Base-by-base conservation (phyloP, 2,113 vertebrate species). In the Canis aureus region DNA sequence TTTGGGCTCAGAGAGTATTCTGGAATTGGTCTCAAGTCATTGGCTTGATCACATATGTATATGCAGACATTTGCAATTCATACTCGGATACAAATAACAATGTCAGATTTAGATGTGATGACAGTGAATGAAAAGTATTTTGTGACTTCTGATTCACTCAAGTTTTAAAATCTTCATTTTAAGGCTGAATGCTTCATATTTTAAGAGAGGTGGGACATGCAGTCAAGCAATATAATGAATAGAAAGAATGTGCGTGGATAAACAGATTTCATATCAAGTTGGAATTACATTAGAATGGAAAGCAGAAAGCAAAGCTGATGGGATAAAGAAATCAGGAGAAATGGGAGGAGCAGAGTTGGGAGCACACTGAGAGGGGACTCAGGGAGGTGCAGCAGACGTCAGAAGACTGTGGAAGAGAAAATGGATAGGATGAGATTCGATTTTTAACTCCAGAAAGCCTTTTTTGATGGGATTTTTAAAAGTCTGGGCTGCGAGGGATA, bases 91-190 rank as follows among this genome's bases (percentile, higher is more conserved):
- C 49, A 91, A 78, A 91, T 27, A 51, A 35, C 69, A 94, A 71
- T 27, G 29, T 73, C 19, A 51, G 64, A 81, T 74, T 86, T 66
- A 92, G 49, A 87, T 29, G 27, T n/a, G 11, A 87, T 73, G 38
- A 80, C 73, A 69, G 38, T 66, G 27, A 91, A 43, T n/a, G 17
- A 62, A 80, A 89, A 74, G 27, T 12, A 59, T 55, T 94, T 80
- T 71, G 22, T 80, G 60, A 91, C 25, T 95, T 80, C 32, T 55
- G 67, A 62, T n/a, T 88, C 59, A 57, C 76, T 82, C 25, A 64
- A 71, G 29, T 73, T 73, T 76, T 59, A 90, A 90, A 88, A 87
- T 71, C 57, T 74, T 88, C 79, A 60, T 59, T 15, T 95, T 80
- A 81, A 78, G 73, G 9, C 43, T 76, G 55, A 78, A 38, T n/a